Evolutionary conservation across 2,888 invertebrate genomes (phyloP), one percentile per base, ranked within the genome.

Genomic region (Ochropleura leucogaster): DNA sequence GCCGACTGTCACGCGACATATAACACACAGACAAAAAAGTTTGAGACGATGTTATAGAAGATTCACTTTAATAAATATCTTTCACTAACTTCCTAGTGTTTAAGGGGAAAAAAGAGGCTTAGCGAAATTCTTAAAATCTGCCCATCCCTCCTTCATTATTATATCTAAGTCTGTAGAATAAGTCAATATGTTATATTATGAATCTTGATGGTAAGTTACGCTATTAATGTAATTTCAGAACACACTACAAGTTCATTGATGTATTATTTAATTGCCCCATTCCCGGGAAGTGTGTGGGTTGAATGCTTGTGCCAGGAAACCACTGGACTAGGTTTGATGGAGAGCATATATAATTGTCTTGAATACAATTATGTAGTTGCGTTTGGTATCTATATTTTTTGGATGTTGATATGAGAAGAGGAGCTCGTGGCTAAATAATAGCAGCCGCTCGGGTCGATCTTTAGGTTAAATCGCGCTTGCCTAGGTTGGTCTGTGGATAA

Each of bases 251-350:
- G 53, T 74, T 80, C 53, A 46, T 66, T 6, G 74, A 74, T 66
- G 55, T 66, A 74, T 66, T 60, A 80, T 77, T 60, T 66, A 77
- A 80, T 80, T 74, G 65, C 49, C 18, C 40, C 46, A 42, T 59
- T 40, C 30, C n/a, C 60, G 40, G 62, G 65, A 62, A 51, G 40
- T 40, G 7, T 74, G 60, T 55, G 65, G 80, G 49, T 30, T 20
- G 44, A 20, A 44, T 20, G 20, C 40, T 20, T 80, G 80, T 73
- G 53, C 49, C 47, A 53, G 65, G 64, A 74, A 65, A 74, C 77
- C 80, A 4, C 74, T 40, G 9, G 6, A 40, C 44, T 12, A 46
- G 53, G 49, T 59, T 47, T 40, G 40, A 40, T 74, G 49, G 40
- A 40, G n/a, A 49, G 12, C 20, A 73, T 30, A 20, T 63, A 49